These are phyloP conservation scores for Conistra vaccinii DNA, from an alignment of 2,888 invertebrate species.

Conservation along the genomic window DNA sequence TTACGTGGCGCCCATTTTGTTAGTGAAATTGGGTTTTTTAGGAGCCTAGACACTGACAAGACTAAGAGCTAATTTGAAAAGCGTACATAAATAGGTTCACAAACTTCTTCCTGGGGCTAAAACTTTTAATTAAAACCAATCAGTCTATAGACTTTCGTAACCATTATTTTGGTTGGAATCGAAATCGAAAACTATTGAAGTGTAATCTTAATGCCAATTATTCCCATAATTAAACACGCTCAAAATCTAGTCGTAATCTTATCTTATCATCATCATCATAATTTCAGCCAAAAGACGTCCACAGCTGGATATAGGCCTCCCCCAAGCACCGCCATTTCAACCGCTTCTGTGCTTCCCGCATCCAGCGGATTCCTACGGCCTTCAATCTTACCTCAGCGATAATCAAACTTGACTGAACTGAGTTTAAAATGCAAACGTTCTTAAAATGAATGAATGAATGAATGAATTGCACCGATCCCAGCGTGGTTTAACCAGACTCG, in stretches of 20 bases:
- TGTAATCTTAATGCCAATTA: neutral
- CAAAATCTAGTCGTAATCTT: no score
- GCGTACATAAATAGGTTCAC: neutral
- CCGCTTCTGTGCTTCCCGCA: no score
- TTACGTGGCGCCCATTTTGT: neutral
- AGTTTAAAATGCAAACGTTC: no score
- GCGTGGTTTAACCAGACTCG: no score
- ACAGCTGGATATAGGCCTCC: no score
- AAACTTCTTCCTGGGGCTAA: neutral
- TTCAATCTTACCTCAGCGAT: no score
- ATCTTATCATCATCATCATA: no score
- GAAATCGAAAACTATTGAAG: neutral
- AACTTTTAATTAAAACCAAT: conserved; percentile 14
- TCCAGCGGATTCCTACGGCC: no score
- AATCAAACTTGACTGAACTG: neutral
- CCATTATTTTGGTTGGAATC: neutral
- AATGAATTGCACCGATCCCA: no score
- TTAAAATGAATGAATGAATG: no score
- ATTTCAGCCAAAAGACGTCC: no score
- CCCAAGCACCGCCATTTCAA: no score
- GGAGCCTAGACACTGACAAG: neutral
- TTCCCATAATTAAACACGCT: neutral
- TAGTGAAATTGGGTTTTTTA: neutral
- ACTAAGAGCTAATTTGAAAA: neutral
- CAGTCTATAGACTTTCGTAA: neutral